Base-by-base conservation (phyloP, 2,113 vertebrate genomes). In the Dasyprocta punctata region DNA sequence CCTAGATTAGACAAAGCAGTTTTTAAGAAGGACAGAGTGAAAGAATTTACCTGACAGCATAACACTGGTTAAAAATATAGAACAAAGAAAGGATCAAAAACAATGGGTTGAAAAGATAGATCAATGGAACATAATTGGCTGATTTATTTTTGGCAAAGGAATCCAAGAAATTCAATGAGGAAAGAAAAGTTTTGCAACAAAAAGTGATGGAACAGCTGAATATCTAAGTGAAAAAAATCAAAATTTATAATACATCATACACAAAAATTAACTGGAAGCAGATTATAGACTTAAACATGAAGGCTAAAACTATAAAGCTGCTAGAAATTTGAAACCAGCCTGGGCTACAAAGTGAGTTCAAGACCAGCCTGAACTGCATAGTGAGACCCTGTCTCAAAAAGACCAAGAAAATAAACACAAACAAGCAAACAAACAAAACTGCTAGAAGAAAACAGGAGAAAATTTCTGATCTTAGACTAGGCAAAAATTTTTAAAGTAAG, bases 131-230 rank as follows among this genome's bases (percentile, higher is more conserved):
- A 95, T 24, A 65, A 90, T 4, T n/a, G 56, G 36, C 16, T 12
- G 28, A 52, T 54, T 75, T 63, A 52, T 69, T 93, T 87, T 87
- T 88, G 30, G 58, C 63, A 67, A 90, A 97, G 24, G 1, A 41
- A 82, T 49, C 30, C 44, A 85, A 30, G 36, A 54, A 61, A 92
- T 33, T 83, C n/a, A 82, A 30, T 22, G 12, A 90, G 9, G 44
- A 90, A 75, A 90, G 56, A 89, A 80, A 93, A 82, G 17, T 44
- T 77, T 58, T 54, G 30, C 22, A 90, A 77, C 67, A 75, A 90
- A 90, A 10, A 12, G 49, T 61, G 58, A 82, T 26, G 14, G 26
- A 5, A 84, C 24, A 77, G 67, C 58, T 33, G 54, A 82, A 54
- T 83, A 17, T 36, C 22, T 69, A 60, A 4, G 20, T 36, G 30